Base-by-base conservation (phyloP, 2,797 vertebrate species). In the Buceros bicornis region DNA sequence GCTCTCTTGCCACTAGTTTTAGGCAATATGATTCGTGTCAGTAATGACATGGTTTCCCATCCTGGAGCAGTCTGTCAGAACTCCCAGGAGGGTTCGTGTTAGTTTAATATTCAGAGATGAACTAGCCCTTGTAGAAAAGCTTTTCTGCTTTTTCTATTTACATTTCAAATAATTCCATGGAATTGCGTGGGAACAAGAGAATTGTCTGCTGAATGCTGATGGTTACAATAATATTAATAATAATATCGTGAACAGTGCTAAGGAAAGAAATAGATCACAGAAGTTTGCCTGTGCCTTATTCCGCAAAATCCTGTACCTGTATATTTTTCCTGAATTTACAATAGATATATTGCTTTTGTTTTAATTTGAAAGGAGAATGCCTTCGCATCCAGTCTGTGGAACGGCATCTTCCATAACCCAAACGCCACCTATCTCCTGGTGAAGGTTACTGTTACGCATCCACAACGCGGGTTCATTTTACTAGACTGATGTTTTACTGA, bases 101-200 rank as follows among this genome's bases (percentile, higher is more conserved):
- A 71, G 45, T 97, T 92, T 85, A 80, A 77, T 94, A 93, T 95
- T 94, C 78, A 80, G 61, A 87, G 83, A 80, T 71, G 29, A 92
- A 35, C 53, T 84, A 91, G 70, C 64, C 77, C 33, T 70, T 82
- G 5, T 24, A 74, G 74, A 85, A 80, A 24, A 91, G 79, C 31
- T 92, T 87, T 89, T 92, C 61, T 65, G 13, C 48, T 35, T 81
- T 95, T 87, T 74, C 37, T 93, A 82, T 95, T 87, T 95, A 77
- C 88, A 90, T 85, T 93, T 94, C 42, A 94, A 87, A 85, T 82
- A 80, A 66, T 82, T 86, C 51, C 37, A 64, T 71, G 50, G 56
- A 80, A 73, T 65, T 90, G 60, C 47, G 81, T 73, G 62, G 53
- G 56, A 93, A 60, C 16, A 57, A 71, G 51, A 87, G 45, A 77